Evolutionary conservation across 2,888 invertebrate genomes (phyloP), one percentile per base, ranked within the genome.

Genomic region (Phengaris alcon): DNA sequence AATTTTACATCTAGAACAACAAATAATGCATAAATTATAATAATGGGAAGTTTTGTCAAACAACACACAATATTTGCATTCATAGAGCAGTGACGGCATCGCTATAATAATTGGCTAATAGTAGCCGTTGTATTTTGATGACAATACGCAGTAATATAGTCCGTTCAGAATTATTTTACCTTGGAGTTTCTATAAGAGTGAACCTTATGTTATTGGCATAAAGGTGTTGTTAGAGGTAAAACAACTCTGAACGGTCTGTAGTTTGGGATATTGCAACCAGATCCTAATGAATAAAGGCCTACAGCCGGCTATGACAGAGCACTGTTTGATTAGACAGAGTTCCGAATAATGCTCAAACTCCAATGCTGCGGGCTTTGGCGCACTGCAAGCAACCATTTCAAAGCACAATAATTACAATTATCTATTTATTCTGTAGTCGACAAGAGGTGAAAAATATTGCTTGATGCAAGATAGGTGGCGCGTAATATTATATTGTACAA

Each of bases 291-390:
- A 64, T 64, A 64, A 64, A 64, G 64, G 64, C 64, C 64, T 44
- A 6, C 35, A 35, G 35, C 13, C 35, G 6, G 35, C 35, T 10
- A 64, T 44, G 64, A 64, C 35, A 64, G 64, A 64, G 64, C 64
- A 35, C 35, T 64, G 64, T 64, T 64, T 64, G 64, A 64, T 64
- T 64, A 64, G 35, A 64, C 64, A 64, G 35, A 35, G 35, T 35
- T 64, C 6, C 35, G 64, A 64, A 64, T 64, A 44, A 44, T 44
- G 64, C 64, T 64, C 59, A 59, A 59, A 59, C 59, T 10, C 9
- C 59, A 22, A 59, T 10, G 22, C 22, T 64, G 35, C 64, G 64
- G 12, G 44, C 12, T 64, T 64, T 64, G 35, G 64, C 64, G 35
- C 35, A 64, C 22, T 7, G 35, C 35, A 2, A 12, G 35, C n/a